Base-by-base conservation (phyloP, 2,113 vertebrate species). In the Pygathrix nemaeus region DNA sequence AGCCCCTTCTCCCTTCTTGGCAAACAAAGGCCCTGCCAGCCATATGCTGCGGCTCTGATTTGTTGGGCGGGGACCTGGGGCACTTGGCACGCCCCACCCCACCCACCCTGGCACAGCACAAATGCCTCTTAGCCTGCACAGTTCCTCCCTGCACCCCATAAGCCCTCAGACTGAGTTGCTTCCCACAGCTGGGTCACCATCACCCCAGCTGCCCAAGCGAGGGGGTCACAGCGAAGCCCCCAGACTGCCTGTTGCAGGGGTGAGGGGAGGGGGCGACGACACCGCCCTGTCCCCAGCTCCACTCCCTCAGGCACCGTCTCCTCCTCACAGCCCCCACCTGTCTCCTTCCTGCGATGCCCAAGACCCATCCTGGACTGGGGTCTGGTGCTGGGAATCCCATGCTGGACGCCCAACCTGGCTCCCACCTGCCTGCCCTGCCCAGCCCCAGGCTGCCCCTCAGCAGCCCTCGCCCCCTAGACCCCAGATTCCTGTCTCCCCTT, bases 31-130 rank as follows among this genome's bases (percentile, higher is more conserved):
- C 48, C 72, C 89, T 78, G 81, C 92, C 38, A 55, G 35, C 94
- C 97, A 55, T 82, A 88, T 86, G 94, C 73, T 40, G 82, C 32
- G 3, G 83, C 79, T 82, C 21, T 90, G 95, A 95, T 97, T 97
- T 96, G 94, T 92, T n/a, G 57, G 64, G 40, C 4, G n/a, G 20
- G 35, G 5, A 17, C 14, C 55, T 38, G 30, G 50, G 48, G 55
- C 38, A 6, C 55, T 85, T 3, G 57, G 59, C 72, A 83, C 2
- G 10, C 50, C 95, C 59, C 38, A 40, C 57, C 86, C 88, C 18
- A 7, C 76, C 76, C 90, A 78, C 50, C 83, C 45, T 16, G 57
- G 23, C 78, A 79, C 27, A 40, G 9, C 48, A 38, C 85, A 83
- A 14, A 38, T 0, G 0, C 81, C 43, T 43, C 68, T 40, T 32